Percentiles rank a stretch among this genome's conserved stretches.
Evolutionary conservation across 2,888 invertebrate species (phyloP).

Genomic region (Proisotoma minuta): DNA sequence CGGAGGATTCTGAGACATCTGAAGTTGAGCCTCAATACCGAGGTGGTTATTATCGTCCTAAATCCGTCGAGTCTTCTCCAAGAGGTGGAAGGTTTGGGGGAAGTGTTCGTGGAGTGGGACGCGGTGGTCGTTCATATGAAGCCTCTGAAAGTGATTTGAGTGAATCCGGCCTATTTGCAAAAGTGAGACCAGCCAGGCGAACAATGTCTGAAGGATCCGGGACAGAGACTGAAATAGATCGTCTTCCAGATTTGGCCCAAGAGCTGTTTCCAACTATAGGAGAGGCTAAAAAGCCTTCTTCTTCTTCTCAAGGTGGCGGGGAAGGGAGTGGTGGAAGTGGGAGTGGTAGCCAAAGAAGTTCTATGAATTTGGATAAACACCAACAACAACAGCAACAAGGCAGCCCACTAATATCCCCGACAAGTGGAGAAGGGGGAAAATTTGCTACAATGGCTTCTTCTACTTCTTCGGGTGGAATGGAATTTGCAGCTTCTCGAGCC

Average conservation of each 20-base stretch:
- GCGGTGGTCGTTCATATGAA: conserved; percentile 37
- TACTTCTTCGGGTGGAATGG: conserved; percentile 58
- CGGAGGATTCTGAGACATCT: conserved; percentile 45
- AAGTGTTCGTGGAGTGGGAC: conserved; percentile 20
- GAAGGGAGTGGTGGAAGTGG: conserved; percentile 11
- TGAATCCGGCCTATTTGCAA: conserved; percentile 40
- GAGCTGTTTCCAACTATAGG: conserved; percentile 70
- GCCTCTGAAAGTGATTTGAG: conserved; percentile 46
- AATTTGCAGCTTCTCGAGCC: conserved; percentile 77
- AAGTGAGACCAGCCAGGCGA: conserved; percentile 35
- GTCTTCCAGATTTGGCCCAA: conserved; percentile 57
- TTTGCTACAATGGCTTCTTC: conserved; percentile 61
- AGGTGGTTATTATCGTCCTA: conserved; percentile 33
- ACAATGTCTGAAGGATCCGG: conserved; percentile 52
- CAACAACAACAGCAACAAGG: conserved; percentile 6
- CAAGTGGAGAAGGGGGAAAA: conserved; percentile 45
- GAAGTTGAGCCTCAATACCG: conserved; percentile 32
- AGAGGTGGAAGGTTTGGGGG: conserved; percentile 21
- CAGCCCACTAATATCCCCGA: conserved; percentile 18
- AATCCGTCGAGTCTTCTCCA: conserved; percentile 24
- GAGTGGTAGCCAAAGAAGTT: conserved; percentile 9
- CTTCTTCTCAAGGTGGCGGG: conserved; percentile 50
- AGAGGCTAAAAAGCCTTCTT: conserved; percentile 51
- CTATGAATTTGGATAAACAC: conserved; percentile 13
- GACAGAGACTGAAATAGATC: conserved; percentile 55